Conservation (phyloP, 2,113 vertebrate genomes). For the Ornithorhynchus anatinus region DNA sequence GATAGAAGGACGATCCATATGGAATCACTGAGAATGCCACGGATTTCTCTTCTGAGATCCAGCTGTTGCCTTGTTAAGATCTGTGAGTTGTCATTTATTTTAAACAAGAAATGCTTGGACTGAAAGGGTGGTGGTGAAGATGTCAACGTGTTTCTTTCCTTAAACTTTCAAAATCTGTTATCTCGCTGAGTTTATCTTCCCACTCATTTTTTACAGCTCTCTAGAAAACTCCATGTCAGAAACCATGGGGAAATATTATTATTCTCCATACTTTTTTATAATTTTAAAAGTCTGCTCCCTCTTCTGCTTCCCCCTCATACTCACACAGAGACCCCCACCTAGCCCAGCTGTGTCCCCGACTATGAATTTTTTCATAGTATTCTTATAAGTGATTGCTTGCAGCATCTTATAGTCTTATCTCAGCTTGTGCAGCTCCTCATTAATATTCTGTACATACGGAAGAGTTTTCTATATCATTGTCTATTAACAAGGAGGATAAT, state of each 20-base stretch:
- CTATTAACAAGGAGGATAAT: conserved; percentile 97
- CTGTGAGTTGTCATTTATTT: conserved; percentile 3
- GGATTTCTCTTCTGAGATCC: too few relatives aligned
- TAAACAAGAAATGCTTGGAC: conserved; percentile 15
- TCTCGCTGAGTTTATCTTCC: conserved; percentile 9
- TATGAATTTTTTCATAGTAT: conserved; percentile 50
- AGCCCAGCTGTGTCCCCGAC: conserved; percentile 7
- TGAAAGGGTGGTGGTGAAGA: neutral
- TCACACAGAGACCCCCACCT: conserved; percentile 11
- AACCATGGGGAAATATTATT: neutral
- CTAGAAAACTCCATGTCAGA: neutral
- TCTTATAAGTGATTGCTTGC: conserved; percentile 74
- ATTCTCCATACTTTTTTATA: neutral
- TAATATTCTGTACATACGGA: conserved; percentile 96
- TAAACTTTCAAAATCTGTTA: conserved; percentile 1
- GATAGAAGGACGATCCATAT: neutral
- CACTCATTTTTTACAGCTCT: too few relatives aligned
- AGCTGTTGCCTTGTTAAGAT: neutral
- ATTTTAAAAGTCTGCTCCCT: neutral
- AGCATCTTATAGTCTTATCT: conserved; percentile 90
- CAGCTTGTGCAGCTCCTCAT: conserved; percentile 93
- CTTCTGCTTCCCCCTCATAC: conserved; percentile 28
- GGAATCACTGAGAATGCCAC: neutral
- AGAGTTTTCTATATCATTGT: conserved; percentile 92
- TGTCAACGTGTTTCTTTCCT: neutral